Percentiles rank a stretch among this genome's conserved stretches.
Evolutionary conservation across 2,797 vertebrate species (phyloP).

Genomic region (Strix occidentalis): DNA sequence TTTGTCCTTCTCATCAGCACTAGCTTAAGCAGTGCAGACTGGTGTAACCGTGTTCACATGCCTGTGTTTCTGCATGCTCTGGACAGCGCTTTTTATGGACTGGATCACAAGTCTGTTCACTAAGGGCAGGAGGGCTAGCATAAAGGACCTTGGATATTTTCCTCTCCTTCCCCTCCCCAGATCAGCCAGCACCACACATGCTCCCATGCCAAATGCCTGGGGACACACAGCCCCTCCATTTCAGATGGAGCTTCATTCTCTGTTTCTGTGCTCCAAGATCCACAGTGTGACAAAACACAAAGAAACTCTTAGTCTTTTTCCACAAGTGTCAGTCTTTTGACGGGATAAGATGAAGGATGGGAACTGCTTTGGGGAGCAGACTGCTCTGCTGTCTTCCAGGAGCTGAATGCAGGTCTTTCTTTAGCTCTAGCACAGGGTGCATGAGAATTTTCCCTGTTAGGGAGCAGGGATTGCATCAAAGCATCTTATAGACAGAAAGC

Average conservation of each 20-base stretch:
- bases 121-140: not conserved
- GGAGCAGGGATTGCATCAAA: not conserved
- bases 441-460: not conserved
- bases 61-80: not conserved
- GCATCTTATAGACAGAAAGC: not conserved
- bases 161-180: not conserved
- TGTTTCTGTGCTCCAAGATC: not conserved
- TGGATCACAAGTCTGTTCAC: not conserved
- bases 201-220: not conserved
- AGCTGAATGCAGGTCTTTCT: not conserved
- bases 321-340: not conserved
- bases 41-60: fast-evolving
- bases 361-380: not conserved
- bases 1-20: not conserved
- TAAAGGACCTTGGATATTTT: not conserved
- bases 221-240: not conserved
- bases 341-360: not conserved
- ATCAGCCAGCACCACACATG: fast-evolving
- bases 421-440: not conserved
- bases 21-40: not conserved
- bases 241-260: not conserved
- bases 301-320: not conserved
- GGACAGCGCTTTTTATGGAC: not conserved
- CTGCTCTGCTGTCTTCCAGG: not conserved
- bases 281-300: not conserved